These are phyloP conservation scores for Macrochelys suwanniensis DNA, from an alignment of 2,797 vertebrate genomes.

Conservation along the genomic window DNA sequence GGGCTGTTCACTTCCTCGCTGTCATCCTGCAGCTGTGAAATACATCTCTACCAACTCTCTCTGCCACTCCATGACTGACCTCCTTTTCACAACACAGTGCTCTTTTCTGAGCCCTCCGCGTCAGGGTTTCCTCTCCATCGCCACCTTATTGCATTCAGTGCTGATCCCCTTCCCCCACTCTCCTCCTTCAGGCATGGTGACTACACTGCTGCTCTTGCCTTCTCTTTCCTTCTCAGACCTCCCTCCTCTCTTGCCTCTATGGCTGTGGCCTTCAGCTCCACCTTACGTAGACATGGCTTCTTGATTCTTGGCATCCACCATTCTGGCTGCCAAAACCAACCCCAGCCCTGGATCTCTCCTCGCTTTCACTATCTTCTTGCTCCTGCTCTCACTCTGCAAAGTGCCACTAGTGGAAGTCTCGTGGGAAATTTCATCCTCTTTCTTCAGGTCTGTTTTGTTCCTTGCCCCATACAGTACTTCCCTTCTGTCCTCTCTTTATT, in stretches of 20 bases:
- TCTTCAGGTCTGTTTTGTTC: not conserved
- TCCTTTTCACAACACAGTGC: not conserved
- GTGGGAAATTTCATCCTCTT: not conserved
- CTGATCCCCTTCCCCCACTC: not conserved
- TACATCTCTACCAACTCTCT: not conserved
- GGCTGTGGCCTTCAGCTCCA: not conserved
- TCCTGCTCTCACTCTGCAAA: not conserved
- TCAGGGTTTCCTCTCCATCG: not conserved
- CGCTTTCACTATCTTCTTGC: not conserved
- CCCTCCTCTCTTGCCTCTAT: not conserved
- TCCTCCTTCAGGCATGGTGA: not conserved
- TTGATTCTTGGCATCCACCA: not conserved
- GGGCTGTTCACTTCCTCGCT: not conserved
- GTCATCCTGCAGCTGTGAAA: conserved; percentile 5
- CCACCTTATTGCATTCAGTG: not conserved
- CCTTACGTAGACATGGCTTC: not conserved
- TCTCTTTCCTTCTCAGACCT: not conserved
- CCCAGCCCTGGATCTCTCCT: not conserved
- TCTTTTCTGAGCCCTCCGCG: not conserved
- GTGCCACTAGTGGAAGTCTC: no score
- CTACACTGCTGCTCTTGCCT: not conserved
- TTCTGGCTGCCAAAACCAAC: not conserved
- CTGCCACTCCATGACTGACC: not conserved
- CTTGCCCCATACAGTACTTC: not conserved
- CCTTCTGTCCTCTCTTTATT: not conserved